Evolutionary conservation across 2,797 vertebrate genomes (phyloP), one percentile per base, ranked within the genome.

Genomic region (Sparus aurata): DNA sequence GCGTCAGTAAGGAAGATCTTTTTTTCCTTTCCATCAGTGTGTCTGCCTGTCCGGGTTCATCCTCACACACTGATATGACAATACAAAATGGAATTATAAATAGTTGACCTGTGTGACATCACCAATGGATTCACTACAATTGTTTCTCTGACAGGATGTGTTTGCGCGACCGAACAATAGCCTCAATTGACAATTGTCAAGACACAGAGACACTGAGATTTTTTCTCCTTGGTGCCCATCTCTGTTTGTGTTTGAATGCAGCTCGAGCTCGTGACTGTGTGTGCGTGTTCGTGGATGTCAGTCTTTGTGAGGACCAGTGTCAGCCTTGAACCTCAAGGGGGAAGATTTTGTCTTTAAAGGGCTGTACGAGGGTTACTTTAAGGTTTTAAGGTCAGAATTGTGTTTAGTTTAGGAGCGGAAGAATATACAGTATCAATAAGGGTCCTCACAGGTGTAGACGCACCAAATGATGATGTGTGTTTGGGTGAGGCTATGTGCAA

Each of bases 121-220:
- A 75, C 49, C 50, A 13, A 8, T 53, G 68, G 67, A 79, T 69
- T 80, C 43, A 67, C 47, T 22, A 69, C 73, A 70, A 8, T 73
- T 58, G 77, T 25, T 69, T 75, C 75, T 90, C 73, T 89, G 64
- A 84, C 60, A 85, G 85, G 77, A 85, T 85, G 82, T 81, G 77
- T 89, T 86, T 78, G 77, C 75, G 64, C 43, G 47, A 58, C 43
- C 41, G 66, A 84, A 94, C 92, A 93, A 93, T 82, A 58, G 80
- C 67, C 55, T 68, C 73, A 52, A 76, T 92, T 93, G 92, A 93
- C 69, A 63, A 46, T 92, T 93, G 92, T 93, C 69, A 63, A 46
- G 78, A 86, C 57, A 67, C 43, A 27, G 70, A 68, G 47, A 22
- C 53, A 69, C 46, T 16, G 49, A 30, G n/a, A 76, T 77, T 62